A percentile compares a stretch with the other conserved stretches of the same genome.
phyloP scores from a whole-genome alignment of 2,113 vertebrate species.

The Telmatochromis bifrenatus region DNA sequence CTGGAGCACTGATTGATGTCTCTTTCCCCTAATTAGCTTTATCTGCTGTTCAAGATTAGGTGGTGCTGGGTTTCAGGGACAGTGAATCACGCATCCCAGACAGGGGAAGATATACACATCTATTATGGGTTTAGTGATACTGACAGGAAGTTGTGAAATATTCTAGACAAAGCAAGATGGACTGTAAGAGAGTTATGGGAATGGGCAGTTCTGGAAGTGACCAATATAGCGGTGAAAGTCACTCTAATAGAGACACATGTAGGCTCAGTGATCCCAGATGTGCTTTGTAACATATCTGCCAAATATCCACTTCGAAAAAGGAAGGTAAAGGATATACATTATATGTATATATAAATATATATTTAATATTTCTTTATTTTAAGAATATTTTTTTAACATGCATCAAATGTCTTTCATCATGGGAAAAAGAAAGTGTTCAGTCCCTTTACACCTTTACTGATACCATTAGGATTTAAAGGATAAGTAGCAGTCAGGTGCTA shows the following conservation, averaged over 20 bases:
- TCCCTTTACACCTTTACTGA: neutral
- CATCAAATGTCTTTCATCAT: neutral
- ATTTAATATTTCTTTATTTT: neutral
- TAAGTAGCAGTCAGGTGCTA: neutral
- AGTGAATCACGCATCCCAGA: conserved; percentile 53
- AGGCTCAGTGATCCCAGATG: neutral
- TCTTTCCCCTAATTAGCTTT: conserved; percentile 72
- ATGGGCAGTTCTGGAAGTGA: neutral
- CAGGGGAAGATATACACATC: conserved; percentile 63
- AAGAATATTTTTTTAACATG: neutral
- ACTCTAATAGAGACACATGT: neutral
- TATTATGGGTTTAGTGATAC: conserved; percentile 33
- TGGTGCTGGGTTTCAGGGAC: conserved; percentile 59
- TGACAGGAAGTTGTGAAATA: conserved; percentile 43
- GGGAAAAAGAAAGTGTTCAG: neutral
- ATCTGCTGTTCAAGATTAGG: conserved; percentile 72
- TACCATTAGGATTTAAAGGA: neutral
- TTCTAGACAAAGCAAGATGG: conserved; percentile 8
- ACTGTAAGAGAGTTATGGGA: neutral
- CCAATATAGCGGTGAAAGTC: neutral
- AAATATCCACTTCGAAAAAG: neutral
- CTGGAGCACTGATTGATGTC: conserved; percentile 71
- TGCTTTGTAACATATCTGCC: neutral
- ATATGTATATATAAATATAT: neutral
- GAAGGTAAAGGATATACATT: neutral